Percentiles rank a stretch among this genome's conserved stretches.
These are phyloP conservation scores for Stegostoma tigrinum DNA, from an alignment of 2,113 vertebrate species.

Conservation along the genomic window DNA sequence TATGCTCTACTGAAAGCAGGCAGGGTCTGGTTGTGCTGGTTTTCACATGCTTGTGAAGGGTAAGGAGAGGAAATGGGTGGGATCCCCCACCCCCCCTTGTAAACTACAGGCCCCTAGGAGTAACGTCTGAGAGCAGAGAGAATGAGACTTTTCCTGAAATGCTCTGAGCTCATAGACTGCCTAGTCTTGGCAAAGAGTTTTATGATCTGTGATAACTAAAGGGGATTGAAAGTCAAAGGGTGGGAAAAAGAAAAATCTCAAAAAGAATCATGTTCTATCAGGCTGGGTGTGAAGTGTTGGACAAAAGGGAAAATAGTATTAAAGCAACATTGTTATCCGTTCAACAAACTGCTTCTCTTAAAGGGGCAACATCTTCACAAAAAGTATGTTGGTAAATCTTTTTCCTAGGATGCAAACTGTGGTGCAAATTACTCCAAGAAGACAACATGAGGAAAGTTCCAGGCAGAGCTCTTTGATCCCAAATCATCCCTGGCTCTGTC, in stretches of 20 bases:
- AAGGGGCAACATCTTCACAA: background rate
- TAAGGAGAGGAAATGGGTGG: constrained; percentile 28
- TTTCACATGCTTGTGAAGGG: background rate
- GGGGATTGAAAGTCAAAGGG: constrained; percentile 4
- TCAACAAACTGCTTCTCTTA: background rate
- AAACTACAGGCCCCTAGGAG: background rate
- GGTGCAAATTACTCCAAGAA: background rate
- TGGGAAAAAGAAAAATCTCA: constrained; percentile 7
- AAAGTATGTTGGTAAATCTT: background rate
- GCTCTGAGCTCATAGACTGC: constrained; percentile 1
- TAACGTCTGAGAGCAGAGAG: background rate
- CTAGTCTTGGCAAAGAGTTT: background rate
- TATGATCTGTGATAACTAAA: constrained; percentile 23
- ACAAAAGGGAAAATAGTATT: background rate
- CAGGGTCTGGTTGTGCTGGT: background rate
- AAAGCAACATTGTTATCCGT: background rate
- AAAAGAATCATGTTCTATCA: background rate
- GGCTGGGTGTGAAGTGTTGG: background rate
- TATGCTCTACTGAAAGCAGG: background rate
- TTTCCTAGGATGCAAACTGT: background rate
- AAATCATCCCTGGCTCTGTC: background rate
- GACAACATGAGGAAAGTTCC: background rate
- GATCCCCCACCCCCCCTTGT: background rate
- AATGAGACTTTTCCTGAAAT: background rate
- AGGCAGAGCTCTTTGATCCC: background rate